phyloP scores from a whole-genome alignment of 2,888 invertebrate species.

The Meta bourneti region DNA sequence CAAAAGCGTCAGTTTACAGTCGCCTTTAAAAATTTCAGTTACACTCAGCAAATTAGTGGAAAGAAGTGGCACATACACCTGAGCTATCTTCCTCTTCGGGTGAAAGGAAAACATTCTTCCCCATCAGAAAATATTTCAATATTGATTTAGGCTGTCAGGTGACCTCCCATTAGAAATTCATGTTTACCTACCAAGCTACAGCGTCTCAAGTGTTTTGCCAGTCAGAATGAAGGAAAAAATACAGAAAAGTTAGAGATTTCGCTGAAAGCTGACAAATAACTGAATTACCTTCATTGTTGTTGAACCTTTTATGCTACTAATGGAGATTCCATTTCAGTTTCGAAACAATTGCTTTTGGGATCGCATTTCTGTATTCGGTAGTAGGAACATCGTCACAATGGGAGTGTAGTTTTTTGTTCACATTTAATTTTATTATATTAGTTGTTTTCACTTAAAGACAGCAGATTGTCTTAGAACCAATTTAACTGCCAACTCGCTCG shows the following conservation, averaged over 20 bases:
- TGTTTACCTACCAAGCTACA: slow-evolving; percentile 1
- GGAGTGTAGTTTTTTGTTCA: no score
- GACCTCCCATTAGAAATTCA: background rate
- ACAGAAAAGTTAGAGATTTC: background rate
- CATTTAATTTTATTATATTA: no score
- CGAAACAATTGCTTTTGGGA: background rate
- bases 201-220: background rate
- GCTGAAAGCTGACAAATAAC: background rate
- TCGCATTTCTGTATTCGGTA: background rate
- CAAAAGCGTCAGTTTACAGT: no score
- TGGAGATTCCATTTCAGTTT: background rate
- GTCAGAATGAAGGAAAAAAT: background rate
- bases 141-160: slow-evolving; percentile 9
- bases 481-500: no score
- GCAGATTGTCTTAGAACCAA: no score
- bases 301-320: background rate
- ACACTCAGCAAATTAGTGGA: no score
- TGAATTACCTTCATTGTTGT: background rate
- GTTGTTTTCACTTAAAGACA: no score
- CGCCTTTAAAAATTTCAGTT: no score
- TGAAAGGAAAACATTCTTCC: background rate
- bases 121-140: slow-evolving; percentile 31
- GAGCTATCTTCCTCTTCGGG: background rate
- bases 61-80: no score
- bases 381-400: no score